These are phyloP conservation scores for Procavia capensis DNA, from an alignment of 2,113 vertebrate species.

Conservation along the genomic window DNA sequence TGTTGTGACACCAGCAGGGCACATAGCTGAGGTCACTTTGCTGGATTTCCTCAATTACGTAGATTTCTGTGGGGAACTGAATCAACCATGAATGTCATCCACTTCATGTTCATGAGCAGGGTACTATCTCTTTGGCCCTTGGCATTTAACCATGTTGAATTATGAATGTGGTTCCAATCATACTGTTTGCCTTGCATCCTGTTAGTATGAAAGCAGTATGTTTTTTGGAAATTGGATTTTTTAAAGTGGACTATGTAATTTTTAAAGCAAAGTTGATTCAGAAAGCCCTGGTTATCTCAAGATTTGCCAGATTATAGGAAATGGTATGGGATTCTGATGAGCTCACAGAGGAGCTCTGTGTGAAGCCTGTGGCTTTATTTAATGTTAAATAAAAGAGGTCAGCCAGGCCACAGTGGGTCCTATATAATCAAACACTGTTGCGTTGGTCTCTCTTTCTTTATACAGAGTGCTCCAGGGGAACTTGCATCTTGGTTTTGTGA, in stretches of 20 bases:
- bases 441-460: conserved; percentile 15
- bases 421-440: conserved; percentile 70
- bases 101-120: conserved; percentile 67
- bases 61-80: conserved; percentile 86
- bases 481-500: conserved; percentile 3
- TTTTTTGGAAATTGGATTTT: conserved; percentile 81
- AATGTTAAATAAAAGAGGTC: conserved; percentile 78
- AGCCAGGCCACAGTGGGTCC: background rate
- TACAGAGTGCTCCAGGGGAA: conserved; percentile 57
- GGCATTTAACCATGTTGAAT: conserved; percentile 89
- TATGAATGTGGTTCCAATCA: conserved; percentile 87
- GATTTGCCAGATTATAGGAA: conserved; percentile 69
- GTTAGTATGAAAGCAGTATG: conserved; percentile 82
- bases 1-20: conserved; percentile 86
- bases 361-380: conserved; percentile 70
- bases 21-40: conserved; percentile 83
- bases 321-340: conserved; percentile 72
- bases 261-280: conserved; percentile 80
- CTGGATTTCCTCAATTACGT: conserved; percentile 86
- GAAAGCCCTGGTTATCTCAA: conserved; percentile 67
- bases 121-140: conserved; percentile 80
- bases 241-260: conserved; percentile 78
- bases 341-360: conserved; percentile 50
- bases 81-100: conserved; percentile 88
- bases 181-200: conserved; percentile 85